These are phyloP conservation scores for Ceyx cyanopectus DNA, from an alignment of 2,113 vertebrate genomes.

Conservation along the genomic window DNA sequence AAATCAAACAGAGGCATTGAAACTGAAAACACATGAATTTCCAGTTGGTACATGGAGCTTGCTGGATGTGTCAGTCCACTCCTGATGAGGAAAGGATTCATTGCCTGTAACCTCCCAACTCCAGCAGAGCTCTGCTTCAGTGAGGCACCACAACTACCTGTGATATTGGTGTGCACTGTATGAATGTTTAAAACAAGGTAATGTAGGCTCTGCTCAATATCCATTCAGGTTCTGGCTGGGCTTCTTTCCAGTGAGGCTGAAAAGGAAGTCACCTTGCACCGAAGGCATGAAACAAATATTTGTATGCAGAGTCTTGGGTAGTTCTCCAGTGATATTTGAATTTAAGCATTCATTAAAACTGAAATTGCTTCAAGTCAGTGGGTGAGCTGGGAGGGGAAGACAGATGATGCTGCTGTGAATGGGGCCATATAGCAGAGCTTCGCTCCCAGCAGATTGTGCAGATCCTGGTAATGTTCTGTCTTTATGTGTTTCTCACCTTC, in stretches of 20 bases:
- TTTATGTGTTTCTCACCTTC: constrained; percentile 63
- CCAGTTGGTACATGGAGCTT: background rate
- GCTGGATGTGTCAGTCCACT: background rate
- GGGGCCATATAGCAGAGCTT: constrained; percentile 34
- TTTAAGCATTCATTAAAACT: constrained; percentile 61
- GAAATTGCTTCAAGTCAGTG: constrained; percentile 36
- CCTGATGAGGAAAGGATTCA: background rate
- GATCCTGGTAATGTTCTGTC: constrained; percentile 47
- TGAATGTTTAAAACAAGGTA: background rate
- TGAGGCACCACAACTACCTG: background rate
- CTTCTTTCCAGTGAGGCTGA: background rate
- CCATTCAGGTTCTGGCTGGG: background rate
- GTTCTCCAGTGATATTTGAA: constrained; percentile 33
- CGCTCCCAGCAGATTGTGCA: constrained; percentile 36
- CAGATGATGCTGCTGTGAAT: constrained; percentile 49
- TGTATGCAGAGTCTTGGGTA: constrained; percentile 48
- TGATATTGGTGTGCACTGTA: background rate
- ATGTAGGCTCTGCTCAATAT: background rate
- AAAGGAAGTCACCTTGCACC: constrained; percentile 51
- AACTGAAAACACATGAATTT: background rate
- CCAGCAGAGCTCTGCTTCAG: background rate
- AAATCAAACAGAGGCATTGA: background rate
- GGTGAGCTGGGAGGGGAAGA: constrained; percentile 50
- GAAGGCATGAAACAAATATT: constrained; percentile 47
- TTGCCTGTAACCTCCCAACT: background rate